Percentiles rank a stretch among this genome's conserved stretches.
Evolutionary conservation across 2,797 vertebrate genomes (phyloP).

Genomic region (Lutjanus argentimaculatus): DNA sequence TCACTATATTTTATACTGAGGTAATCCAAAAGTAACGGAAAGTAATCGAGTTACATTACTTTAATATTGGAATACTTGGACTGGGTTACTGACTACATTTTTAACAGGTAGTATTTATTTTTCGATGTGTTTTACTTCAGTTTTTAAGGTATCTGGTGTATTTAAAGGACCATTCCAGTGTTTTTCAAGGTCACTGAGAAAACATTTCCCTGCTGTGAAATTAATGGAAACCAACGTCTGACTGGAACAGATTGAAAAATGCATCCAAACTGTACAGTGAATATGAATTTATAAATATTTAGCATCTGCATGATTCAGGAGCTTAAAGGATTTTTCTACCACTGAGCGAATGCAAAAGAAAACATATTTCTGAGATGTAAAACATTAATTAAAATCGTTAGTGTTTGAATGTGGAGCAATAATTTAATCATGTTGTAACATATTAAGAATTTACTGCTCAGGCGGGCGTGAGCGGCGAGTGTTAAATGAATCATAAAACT

Average conservation of each 20-base stretch:
- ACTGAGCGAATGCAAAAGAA: slow-evolving; percentile 5
- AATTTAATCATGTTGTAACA: slow-evolving; percentile 50
- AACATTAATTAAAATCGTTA: slow-evolving; percentile 26
- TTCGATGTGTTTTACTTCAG: background rate
- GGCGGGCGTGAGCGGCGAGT: slow-evolving; percentile 17
- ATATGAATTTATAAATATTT: too few species aligned
- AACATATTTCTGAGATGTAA: slow-evolving; percentile 23
- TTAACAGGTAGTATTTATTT: background rate
- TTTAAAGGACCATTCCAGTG: background rate
- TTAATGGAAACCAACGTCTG: background rate
- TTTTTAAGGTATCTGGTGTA: background rate
- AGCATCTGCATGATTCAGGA: background rate
- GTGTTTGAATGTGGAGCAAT: slow-evolving; percentile 33
- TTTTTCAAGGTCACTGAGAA: background rate
- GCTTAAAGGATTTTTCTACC: too few species aligned
- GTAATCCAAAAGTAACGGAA: too few species aligned
- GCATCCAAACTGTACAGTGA: too few species aligned
- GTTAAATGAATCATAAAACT: slow-evolving; percentile 47
- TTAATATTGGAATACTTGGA: too few species aligned
- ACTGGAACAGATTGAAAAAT: too few species aligned
- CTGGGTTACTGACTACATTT: too few species aligned
- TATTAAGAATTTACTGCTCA: slow-evolving; percentile 47
- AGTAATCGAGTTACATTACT: too few species aligned
- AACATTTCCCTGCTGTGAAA: too few species aligned
- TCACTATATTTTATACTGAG: too few species aligned